Base-by-base conservation (phyloP, 2,888 invertebrate species). In the Auanema sp. region DNA sequence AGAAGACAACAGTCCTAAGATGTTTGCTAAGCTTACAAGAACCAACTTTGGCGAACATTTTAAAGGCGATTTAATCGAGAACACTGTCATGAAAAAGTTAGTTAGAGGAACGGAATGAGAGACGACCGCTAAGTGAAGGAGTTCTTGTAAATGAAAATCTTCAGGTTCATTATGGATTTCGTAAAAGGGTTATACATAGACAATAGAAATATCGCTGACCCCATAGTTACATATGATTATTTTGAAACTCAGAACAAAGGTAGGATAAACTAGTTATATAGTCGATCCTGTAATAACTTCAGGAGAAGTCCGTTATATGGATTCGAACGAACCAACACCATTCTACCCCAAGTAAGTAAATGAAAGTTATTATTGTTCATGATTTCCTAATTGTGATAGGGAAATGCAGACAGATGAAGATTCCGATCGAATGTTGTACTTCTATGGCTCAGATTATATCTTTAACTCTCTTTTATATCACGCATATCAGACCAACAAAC, bases 221-320 rank as follows among this genome's bases (percentile, higher is more conserved):
- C 81, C 8, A 54, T 77, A 23, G 71, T 81, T 4, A 81, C 81
- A 0, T 68, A 68, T 55, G 79, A 81, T 25, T 81, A 74, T 55
- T 79, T 81, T 49, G 81, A 81, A 59, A 82, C 80, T 8, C 78
- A 78, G 52, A 76, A 78, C 64, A 68, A 67, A 62, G 81, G 79
- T 78, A 53, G 2, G 61, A 64, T 49, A 43, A 41, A 12, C n/a
- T n/a, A n/a, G n/a, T n/a, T n/a, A n/a, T n/a, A n/a, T n/a, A n/a
- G n/a, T n/a, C n/a, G n/a, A n/a, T n/a, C n/a, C n/a, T n/a, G n/a
- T n/a, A n/a, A 44, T 23, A 21, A 16, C 65, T 67, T 41, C 44
- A 79, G 79, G 81, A 23, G 81, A 81, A 66, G 65, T 82, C 11
- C 66, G 72, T 10, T 81, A 80, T 56, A 68, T 68, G 12, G 60